These are phyloP conservation scores for Conopomorpha cramerella DNA, from an alignment of 1,140 invertebrate genomes.

Conservation along the genomic window DNA sequence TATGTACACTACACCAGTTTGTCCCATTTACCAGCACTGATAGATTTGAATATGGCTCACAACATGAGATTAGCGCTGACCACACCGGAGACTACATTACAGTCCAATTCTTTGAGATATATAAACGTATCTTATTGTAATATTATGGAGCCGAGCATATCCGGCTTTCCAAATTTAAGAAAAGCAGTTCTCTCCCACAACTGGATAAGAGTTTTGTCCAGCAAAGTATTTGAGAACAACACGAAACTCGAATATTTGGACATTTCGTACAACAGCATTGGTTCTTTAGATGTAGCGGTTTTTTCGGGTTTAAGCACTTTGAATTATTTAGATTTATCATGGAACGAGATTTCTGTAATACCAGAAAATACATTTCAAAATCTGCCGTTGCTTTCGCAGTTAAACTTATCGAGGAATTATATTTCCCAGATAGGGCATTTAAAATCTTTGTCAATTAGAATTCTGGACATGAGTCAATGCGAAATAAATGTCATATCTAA, in stretches of 20 bases:
- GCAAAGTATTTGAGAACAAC: slow-evolving; percentile 65
- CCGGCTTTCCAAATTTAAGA: slow-evolving; percentile 64
- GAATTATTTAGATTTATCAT: slow-evolving; percentile 66
- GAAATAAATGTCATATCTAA: slow-evolving; percentile 62
- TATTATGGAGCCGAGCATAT: slow-evolving; percentile 63
- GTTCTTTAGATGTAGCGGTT: slow-evolving; percentile 53
- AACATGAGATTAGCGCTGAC: slow-evolving; percentile 59
- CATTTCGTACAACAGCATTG: slow-evolving; percentile 67
- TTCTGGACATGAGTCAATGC: slow-evolving; percentile 64
- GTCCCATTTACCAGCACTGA: slow-evolving; percentile 48
- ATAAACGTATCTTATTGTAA: slow-evolving; percentile 70
- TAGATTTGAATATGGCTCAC: slow-evolving; percentile 55
- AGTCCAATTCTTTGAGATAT: slow-evolving; percentile 57
- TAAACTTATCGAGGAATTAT: slow-evolving; percentile 70
- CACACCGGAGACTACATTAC: slow-evolving; percentile 28
- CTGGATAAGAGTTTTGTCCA: slow-evolving; percentile 58
- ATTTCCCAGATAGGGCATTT: slow-evolving; percentile 63
- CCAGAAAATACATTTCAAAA: slow-evolving; percentile 57
- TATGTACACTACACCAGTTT: slow-evolving; percentile 51
- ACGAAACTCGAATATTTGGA: slow-evolving; percentile 65
- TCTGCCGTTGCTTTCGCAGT: slow-evolving; percentile 59
- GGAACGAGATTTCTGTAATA: slow-evolving; percentile 65
- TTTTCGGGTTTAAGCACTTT: slow-evolving; percentile 63
- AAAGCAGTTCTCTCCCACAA: slow-evolving; percentile 65
- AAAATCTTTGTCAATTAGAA: slow-evolving; percentile 56